Conservation (phyloP, 2,888 invertebrate species). For the Cheilosia urbana region DNA sequence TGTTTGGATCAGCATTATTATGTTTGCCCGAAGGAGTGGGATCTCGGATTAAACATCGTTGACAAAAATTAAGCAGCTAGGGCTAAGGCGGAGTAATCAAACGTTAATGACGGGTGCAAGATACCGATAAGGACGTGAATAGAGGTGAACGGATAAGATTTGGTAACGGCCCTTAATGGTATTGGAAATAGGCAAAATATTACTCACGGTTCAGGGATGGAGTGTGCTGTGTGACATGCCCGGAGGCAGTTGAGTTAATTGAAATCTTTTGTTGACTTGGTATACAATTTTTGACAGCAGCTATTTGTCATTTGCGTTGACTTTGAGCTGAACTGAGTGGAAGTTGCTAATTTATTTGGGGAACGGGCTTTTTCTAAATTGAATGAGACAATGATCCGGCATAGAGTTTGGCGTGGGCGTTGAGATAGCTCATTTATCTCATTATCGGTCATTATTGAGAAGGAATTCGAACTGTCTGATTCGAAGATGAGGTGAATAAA, state of each 20-base stretch:
- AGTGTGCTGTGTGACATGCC: background rate
- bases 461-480: no score
- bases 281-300: background rate
- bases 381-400: no score
- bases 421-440: no score
- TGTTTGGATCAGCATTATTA: slow-evolving; percentile 8
- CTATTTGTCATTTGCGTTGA: background rate
- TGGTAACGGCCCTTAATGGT: background rate
- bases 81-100: slow-evolving; percentile 42
- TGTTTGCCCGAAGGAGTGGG: background rate
- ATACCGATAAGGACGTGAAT: slow-evolving; percentile 47
- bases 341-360: no score
- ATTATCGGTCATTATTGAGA: no score
- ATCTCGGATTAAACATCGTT: slow-evolving; percentile 43
- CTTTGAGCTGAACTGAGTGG: no score
- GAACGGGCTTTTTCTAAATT: no score
- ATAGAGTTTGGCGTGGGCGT: no score
- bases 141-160: slow-evolving; percentile 3
- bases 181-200: slow-evolving; percentile 18
- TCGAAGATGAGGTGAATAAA: no score
- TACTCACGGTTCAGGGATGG: background rate
- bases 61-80: slow-evolving; percentile 28
- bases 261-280: slow-evolving; percentile 1
- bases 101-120: slow-evolving; percentile 62
- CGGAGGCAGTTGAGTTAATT: background rate